Conservation (phyloP, 2,888 invertebrate genomes). For the Carpatolechia fugitivella region DNA sequence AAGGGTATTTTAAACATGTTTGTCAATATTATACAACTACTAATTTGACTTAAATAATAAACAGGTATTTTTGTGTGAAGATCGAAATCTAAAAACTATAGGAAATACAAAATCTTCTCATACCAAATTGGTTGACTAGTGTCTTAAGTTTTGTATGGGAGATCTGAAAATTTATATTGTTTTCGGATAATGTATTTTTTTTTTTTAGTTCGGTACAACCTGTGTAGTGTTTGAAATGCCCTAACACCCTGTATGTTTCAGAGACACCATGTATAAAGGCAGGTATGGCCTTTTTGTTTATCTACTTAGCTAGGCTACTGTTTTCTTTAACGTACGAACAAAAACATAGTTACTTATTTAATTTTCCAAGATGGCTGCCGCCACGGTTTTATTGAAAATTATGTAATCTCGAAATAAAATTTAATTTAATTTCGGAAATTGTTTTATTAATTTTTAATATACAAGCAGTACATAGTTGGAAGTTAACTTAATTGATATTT, state of each 20-base stretch:
- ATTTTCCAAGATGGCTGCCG: constrained; percentile 28
- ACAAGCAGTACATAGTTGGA: not conserved
- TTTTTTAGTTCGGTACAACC: not conserved
- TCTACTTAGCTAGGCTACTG: constrained; percentile 2
- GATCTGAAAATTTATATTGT: no score
- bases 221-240: not conserved
- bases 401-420: constrained; percentile 60
- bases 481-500: not conserved
- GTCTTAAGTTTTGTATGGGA: no score
- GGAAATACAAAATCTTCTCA: no score
- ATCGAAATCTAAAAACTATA: no score
- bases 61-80: no score
- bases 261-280: not conserved
- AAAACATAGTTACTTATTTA: constrained; percentile 22
- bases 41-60: no score
- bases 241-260: not conserved
- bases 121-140: no score
- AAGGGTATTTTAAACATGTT: no score
- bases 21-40: no score
- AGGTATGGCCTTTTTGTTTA: not conserved
- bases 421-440: constrained; percentile 51
- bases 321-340: constrained; percentile 30
- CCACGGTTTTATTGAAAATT: constrained; percentile 47
- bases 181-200: no score
- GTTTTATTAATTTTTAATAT: constrained; percentile 37